A percentile compares a stretch with the other conserved stretches of the same genome.
Conservation (phyloP, 2,797 vertebrate genomes). For the Pantherophis alleghaniensis region DNA sequence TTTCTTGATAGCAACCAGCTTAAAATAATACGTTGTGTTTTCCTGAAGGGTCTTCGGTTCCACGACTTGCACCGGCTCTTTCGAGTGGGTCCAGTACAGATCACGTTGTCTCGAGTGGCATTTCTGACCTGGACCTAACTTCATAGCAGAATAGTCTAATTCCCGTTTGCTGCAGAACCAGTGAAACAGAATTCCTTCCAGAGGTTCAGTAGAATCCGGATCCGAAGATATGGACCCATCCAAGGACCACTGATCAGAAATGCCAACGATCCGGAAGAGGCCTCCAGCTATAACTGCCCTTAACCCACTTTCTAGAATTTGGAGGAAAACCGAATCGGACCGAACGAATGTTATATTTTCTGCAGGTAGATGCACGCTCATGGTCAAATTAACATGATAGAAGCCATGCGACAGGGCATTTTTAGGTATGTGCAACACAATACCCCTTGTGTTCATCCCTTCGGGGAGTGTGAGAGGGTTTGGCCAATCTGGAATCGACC, state of each 20-base stretch:
- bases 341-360: fast-evolving
- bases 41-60: conserved; percentile 53
- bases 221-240: conserved; percentile 62
- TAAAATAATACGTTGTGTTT: conserved; percentile 54
- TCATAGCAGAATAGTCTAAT: conserved; percentile 22
- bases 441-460: neutral
- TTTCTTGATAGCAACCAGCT: conserved; percentile 58
- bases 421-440: conserved; percentile 41
- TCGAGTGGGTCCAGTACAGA: conserved; percentile 57
- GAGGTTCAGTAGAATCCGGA: conserved; percentile 43
- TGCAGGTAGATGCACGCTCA: neutral
- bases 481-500: conserved; percentile 25
- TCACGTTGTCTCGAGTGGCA: conserved; percentile 57
- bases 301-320: conserved; percentile 33
- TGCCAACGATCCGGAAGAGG: conserved; percentile 11
- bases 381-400: conserved; percentile 56
- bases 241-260: conserved; percentile 59
- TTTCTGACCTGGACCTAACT: neutral
- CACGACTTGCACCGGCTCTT: conserved; percentile 46
- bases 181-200: conserved; percentile 49
- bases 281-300: conserved; percentile 54
- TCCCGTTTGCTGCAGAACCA: conserved; percentile 71
- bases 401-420: conserved; percentile 41
- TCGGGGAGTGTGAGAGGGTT: neutral
- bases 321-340: conserved; percentile 28